Evolutionary conservation across 2,888 invertebrate species (phyloP), one percentile per base, ranked within the genome.

Genomic region (Metacarcinus magister): DNA sequence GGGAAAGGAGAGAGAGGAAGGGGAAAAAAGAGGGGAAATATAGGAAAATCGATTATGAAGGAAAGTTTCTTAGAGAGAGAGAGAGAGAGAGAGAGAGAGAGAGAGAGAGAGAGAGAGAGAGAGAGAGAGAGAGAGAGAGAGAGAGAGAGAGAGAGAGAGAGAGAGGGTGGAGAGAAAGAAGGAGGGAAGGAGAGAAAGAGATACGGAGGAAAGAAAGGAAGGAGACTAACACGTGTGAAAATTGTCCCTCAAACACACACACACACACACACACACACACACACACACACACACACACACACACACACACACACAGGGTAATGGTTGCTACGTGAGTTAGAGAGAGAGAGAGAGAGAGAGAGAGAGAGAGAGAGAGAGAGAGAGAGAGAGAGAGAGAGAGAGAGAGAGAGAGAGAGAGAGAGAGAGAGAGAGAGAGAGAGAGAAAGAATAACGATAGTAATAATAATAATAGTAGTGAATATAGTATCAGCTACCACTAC

Each of bases 371-470:
- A 67, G 60, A 23, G 23, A 67, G 60, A 23, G 60, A 60, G 19
- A 60, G 60, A 67, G n/a, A 67, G 67, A 67, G 67, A 67, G 67
- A n/a, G n/a, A n/a, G n/a, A n/a, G 67, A 67, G 67, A 67, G 67
- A 67, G 67, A 67, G 67, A 67, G 67, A 67, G 67, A 67, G 67
- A 67, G 67, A 67, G 67, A 67, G 67, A 67, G 67, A 67, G 23
- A 16, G 23, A 67, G 19, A 67, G 4, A 16, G 0, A 16, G 19
- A 67, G 4, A 3, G 67, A 67, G 19, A 67, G 4, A 67, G 67
- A 67, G 0, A 10, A 23, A 16, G 23, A 23, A 67, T 67, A 67
- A 23, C 23, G n/a, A 23, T 54, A 54, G 16, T 54, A n/a, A 16
- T n/a, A 67, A 23, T 67, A 67, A 23, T 67, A 67, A 23, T 67